Conservation (phyloP, 2,888 invertebrate species). For the Xestia c-nigrum region DNA sequence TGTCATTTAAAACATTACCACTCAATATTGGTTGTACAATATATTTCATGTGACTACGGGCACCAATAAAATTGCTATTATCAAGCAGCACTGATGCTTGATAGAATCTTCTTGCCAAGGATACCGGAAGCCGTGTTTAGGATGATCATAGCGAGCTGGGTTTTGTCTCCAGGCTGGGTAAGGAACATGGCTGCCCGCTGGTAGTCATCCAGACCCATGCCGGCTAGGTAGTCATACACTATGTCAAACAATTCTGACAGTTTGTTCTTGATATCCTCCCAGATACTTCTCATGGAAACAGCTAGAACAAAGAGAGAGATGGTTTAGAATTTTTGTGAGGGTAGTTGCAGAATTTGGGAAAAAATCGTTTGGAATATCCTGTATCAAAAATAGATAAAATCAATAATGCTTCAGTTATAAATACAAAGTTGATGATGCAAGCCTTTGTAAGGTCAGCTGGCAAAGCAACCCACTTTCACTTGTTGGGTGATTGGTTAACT, state of each 20-base stretch:
- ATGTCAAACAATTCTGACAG: constrained; percentile 82
- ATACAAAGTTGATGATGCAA: not conserved
- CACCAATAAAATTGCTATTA: not conserved
- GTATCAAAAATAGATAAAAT: too few relatives aligned
- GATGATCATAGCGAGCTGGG: constrained; percentile 79
- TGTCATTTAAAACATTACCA: not conserved
- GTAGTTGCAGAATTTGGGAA: not conserved
- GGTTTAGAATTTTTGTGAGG: constrained; percentile 7
- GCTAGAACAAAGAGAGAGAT: constrained; percentile 69
- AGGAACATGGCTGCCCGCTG: constrained; percentile 77
- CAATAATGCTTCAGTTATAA: not conserved
- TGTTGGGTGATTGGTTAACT: not conserved
- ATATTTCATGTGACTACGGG: not conserved
- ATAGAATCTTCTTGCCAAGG: constrained; percentile 82
- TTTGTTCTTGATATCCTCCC: constrained; percentile 81
- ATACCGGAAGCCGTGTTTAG: constrained; percentile 77
- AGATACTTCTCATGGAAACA: constrained; percentile 84
- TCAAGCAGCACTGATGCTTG: constrained; percentile 74
- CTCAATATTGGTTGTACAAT: not conserved
- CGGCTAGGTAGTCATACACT: constrained; percentile 85
- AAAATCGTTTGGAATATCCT: not conserved
- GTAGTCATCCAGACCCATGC: constrained; percentile 84
- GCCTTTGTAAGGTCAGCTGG: not conserved
- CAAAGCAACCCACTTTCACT: not conserved
- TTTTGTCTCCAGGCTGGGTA: constrained; percentile 68